Percentiles rank a stretch among this genome's conserved stretches.
phyloP scores from a whole-genome alignment of 2,888 invertebrate species.

The Phyllotreta striolata region DNA sequence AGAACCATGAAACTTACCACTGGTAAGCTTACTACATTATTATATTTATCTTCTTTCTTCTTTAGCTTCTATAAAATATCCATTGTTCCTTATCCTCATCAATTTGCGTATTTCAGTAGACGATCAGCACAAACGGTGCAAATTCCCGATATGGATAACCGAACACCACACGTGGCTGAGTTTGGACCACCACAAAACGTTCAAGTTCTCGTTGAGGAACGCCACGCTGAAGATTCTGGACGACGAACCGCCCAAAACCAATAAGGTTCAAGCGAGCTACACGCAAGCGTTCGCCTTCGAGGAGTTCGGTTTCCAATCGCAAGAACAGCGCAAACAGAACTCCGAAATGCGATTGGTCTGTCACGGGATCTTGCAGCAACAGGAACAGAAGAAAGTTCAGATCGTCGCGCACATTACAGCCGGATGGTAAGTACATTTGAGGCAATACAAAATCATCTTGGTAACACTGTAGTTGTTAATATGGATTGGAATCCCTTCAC shows the following conservation, averaged over 20 bases:
- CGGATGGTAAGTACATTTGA: constrained; percentile 70
- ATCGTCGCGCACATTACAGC: constrained; percentile 79
- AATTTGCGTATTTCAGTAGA: constrained; percentile 68
- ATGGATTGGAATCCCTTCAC: too few species aligned
- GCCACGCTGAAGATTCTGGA: constrained; percentile 68
- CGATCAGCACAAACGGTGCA: constrained; percentile 77
- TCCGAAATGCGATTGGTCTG: constrained; percentile 69
- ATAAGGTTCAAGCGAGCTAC: constrained; percentile 44
- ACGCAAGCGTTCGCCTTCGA: constrained; percentile 52
- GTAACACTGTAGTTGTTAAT: too few species aligned
- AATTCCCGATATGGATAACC: constrained; percentile 81
- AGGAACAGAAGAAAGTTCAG: constrained; percentile 69
- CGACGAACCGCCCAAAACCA: constrained; percentile 52
- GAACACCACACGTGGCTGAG: constrained; percentile 83
- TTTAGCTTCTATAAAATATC: too few species aligned
- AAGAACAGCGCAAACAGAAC: constrained; percentile 57
- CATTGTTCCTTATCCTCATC: too few species aligned
- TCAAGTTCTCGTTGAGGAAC: constrained; percentile 77
- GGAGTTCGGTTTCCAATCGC: constrained; percentile 56
- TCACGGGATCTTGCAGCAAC: constrained; percentile 68
- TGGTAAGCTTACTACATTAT: constrained; percentile 63
- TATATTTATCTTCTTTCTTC: too few species aligned
- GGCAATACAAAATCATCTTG: too few species aligned
- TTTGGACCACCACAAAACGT: constrained; percentile 75
- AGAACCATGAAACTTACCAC: constrained; percentile 79